Percentiles rank a stretch among this genome's conserved stretches.
phyloP scores from a whole-genome alignment of 2,113 vertebrate genomes.

The Ivindomyrus marchei region DNA sequence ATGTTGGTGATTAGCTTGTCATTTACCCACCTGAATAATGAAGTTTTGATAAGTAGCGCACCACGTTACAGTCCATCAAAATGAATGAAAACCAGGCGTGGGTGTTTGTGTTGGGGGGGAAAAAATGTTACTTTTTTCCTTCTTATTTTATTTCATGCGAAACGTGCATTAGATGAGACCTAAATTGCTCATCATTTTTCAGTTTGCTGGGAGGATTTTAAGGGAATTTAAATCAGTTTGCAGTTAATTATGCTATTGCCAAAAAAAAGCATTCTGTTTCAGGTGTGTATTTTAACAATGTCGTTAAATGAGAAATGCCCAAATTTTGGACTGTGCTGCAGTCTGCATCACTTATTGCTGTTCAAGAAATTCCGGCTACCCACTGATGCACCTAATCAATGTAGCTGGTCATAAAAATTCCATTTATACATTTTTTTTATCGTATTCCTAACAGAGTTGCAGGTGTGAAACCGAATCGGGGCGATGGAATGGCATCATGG shows the following conservation, averaged over 20 bases:
- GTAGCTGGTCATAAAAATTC: neutral
- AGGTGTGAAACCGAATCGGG: neutral
- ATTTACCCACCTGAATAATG: neutral
- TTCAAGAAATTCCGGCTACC: neutral
- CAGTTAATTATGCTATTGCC: neutral
- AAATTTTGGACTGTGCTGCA: neutral
- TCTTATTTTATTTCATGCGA: neutral
- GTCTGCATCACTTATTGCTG: neutral
- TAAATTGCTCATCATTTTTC: neutral
- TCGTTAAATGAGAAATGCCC: neutral
- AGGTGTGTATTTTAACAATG: neutral
- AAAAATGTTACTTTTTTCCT: too few relatives aligned
- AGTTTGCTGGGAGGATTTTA: neutral
- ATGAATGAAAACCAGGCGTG: neutral
- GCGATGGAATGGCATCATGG: neutral
- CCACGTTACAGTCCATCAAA: neutral
- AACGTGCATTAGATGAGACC: neutral
- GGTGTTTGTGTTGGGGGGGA: neutral
- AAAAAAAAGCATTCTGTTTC: neutral
- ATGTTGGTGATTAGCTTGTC: neutral
- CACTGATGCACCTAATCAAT: neutral
- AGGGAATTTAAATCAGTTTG: neutral
- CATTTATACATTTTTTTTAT: neutral
- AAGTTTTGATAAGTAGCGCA: neutral
- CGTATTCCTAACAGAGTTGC: neutral